Conservation (phyloP, 2,797 vertebrate species). For the Siniperca scherzeri region DNA sequence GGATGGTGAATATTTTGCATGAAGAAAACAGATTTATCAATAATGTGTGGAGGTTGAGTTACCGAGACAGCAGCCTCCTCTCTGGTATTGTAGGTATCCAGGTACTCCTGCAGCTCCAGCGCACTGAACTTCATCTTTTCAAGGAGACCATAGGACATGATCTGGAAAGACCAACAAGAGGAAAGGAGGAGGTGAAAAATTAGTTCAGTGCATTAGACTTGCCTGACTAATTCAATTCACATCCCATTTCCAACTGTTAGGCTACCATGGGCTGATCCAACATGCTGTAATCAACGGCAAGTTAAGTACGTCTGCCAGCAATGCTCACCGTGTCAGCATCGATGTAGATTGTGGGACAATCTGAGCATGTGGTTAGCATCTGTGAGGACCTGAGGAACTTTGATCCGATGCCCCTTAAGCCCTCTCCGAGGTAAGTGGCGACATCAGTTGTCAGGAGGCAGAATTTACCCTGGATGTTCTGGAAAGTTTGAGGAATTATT, state of each 20-base stretch:
- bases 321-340: slow-evolving; percentile 96
- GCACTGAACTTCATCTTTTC: slow-evolving; percentile 99
- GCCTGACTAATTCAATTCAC: not conserved
- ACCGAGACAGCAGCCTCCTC: slow-evolving; percentile 96
- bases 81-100: slow-evolving; percentile 96
- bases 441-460: slow-evolving; percentile 96
- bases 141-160: slow-evolving; percentile 96
- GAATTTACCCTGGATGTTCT: slow-evolving; percentile 99
- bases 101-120: slow-evolving; percentile 96
- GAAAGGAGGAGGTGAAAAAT: not conserved
- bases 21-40: not conserved
- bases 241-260: not conserved
- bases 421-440: slow-evolving; percentile 95
- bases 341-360: slow-evolving; percentile 97
- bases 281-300: not conserved
- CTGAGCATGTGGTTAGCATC: slow-evolving; percentile 95
- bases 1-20: slow-evolving; percentile 14
- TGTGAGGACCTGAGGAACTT: slow-evolving; percentile 98
- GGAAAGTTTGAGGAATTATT: slow-evolving; percentile 19
- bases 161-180: slow-evolving; percentile 80
- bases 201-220: not conserved
- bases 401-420: slow-evolving; percentile 95
- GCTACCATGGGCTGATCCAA: not conserved
- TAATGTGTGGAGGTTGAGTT: slow-evolving; percentile 35
- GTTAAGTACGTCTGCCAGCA: not conserved